Evolutionary conservation across 2,797 vertebrate genomes (phyloP), one percentile per base, ranked within the genome.

Genomic region (Cossypha caffra): DNA sequence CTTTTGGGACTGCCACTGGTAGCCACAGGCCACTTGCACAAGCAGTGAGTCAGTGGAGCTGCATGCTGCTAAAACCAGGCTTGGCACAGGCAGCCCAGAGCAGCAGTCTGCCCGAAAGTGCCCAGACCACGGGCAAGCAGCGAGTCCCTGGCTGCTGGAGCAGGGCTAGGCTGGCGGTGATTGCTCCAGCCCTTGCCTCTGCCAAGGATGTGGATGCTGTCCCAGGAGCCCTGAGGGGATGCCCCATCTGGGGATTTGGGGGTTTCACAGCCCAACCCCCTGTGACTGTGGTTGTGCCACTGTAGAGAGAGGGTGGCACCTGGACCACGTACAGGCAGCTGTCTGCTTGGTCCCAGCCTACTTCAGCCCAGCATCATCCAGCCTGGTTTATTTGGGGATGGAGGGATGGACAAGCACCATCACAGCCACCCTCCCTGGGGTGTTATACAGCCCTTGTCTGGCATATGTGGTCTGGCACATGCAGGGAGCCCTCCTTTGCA

Each of bases 21-120:
- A 97, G 97, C 98, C 98, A 96, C 97, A 97, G 95, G 89, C 95
- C 19, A 1, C 97, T 98, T 97, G 97, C 96, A 97, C 95, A 97
- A 97, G 97, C 90, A 78, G 92, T 98, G 98, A 98, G 96, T 98
- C 98, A 98, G 95, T 88, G 92, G 91, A 97, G 90, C 94, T 96
- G 94, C 93, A 95, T 31, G 87, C 96, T 98, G 96, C 97, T 98
- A 94, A 98, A 98, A 97, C 97, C 98, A 98, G 96, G 95, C 78
- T 91, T 72, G 86, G 97, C 97, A 91, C 18, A 9, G 66, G 63
- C n/a, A 35, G 68, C 76, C 38, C 8, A 26, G 91, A 94, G 94
- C 87, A 96, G 89, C 79, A 91, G 80, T 90, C 93, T 95, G 86
- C 96, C 96, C 33, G 0, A 97, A 98, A 98, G 96, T 96, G 96